Base-by-base conservation (phyloP, 2,113 vertebrate genomes). In the Pluvianellus socialis region DNA sequence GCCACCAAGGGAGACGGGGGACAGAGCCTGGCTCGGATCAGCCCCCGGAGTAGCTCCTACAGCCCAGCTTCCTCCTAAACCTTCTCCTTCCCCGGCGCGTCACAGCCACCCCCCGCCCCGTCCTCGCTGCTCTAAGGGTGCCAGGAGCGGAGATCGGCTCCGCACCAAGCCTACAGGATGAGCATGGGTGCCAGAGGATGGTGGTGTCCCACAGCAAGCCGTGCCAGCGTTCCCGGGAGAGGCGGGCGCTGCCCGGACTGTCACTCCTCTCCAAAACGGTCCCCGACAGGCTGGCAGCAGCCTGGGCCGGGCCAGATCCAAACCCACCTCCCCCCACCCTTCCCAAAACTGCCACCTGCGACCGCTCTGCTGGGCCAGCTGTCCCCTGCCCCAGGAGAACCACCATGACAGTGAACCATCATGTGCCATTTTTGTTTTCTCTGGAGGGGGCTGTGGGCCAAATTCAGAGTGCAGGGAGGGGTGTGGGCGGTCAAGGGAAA, bases 101-200 rank as follows among this genome's bases (percentile, higher is more conserved):
- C 58, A 32, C 30, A 53, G 24, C 35, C 38, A 14, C 10, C 27
- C 79, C 45, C 14, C 68, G 14, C 12, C 47, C 49, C 38, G 38
- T 38, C 38, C 67, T 49, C 27, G 10, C 86, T 88, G 70, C 66
- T 74, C 93, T 93, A 90, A 6, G 32, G 62, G 71, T 55, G 55
- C 92, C 86, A 70, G 56, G 79, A 94, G 95, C 77, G 17, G 83
- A 85, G 58, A 63, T 5, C 26, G 4, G 4, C 65, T 65, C 79
- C 88, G 92, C 66, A 9, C 84, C 58, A 53, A 94, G 90, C 45
- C 87, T 59, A 91, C 94, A 55, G 74, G 42, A 91, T 96, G 90
- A 97, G 93, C 94, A 94, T 93, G 45, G 70, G 92, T 91, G 75
- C 70, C 79, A n/a, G 87, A 86, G 91, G 83, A 86, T 77, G 93